Evolutionary conservation across 2,888 invertebrate species (phyloP), one percentile per base, ranked within the genome.

Genomic region (Unio pictorum): DNA sequence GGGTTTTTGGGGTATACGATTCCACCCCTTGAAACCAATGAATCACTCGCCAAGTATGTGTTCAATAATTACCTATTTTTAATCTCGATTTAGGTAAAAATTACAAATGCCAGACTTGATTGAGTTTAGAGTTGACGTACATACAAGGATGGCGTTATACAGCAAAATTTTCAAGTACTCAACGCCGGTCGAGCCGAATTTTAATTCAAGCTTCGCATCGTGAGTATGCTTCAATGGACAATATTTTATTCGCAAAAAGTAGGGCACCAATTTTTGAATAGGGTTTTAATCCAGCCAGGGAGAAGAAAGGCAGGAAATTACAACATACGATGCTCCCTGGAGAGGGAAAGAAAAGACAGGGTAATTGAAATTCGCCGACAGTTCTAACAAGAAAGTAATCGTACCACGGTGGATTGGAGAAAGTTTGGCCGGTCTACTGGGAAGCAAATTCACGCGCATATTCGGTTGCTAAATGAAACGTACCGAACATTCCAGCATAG

Each of bases 401-500:
- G 11, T 15, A 45, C 45, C 45, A 45, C 45, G 45, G 45, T 45
- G 45, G 45, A 45, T 45, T 45, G 45, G 45, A 45, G 45, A 45
- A 45, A 45, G 45, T 45, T 45, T 45, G 45, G 45, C 45, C 45
- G 45, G 45, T 45, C 45, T 45, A 45, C 45, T 45, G 45, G 45
- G 45, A 45, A 45, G 45, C 2, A 15, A 45, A 45, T 45, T 45
- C 45, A 45, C 45, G 45, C 15, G 8, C 45, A 45, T 66, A 64
- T 67, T 69, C 73, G 66, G 73, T 77, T 69, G 69, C 71, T 63
- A 73, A 74, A 71, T 69, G 67, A 64, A 74, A 72, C 68, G 76
- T 73, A 77, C 76, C 73, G 69, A 74, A 63, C 64, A 64, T 64
- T 66, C 76, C 66, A 68, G 55, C 55, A 64, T 45, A 55, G n/a